A percentile compares a stretch with the other conserved stretches of the same genome.
Evolutionary conservation across 1,140 invertebrate genomes (phyloP).

Genomic region (Drosophila suzukii): DNA sequence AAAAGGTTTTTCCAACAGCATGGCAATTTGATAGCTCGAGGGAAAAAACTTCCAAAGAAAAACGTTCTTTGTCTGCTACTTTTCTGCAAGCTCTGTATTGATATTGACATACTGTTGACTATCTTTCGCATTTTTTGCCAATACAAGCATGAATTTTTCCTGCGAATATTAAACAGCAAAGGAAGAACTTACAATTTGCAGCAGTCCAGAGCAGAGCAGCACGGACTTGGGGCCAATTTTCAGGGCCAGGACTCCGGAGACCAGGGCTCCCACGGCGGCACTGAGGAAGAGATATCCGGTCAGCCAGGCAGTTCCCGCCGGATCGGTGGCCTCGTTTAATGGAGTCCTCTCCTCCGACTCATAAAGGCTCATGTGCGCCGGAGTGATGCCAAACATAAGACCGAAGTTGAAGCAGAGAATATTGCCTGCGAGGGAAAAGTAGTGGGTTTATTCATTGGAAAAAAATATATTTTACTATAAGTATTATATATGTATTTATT

Average conservation of each 20-base stretch:
- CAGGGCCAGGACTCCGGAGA: constrained; percentile 53
- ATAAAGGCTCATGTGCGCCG: constrained; percentile 67
- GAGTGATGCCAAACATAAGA: constrained; percentile 73
- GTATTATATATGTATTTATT: too few species aligned
- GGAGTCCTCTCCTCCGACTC: constrained; percentile 57
- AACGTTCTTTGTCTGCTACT: too few species aligned
- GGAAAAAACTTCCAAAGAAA: too few species aligned
- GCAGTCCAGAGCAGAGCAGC: constrained; percentile 62
- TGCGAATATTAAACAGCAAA: too few species aligned
- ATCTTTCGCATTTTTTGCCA: background rate
- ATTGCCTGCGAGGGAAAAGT: constrained; percentile 57
- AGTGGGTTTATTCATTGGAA: too few species aligned
- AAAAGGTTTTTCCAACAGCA: too few species aligned
- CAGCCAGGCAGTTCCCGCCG: constrained; percentile 51
- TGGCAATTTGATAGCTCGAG: too few species aligned
- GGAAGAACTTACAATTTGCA: constrained; percentile 68
- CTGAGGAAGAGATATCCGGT: constrained; percentile 66
- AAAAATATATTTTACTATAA: too few species aligned
- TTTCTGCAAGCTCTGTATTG: too few species aligned
- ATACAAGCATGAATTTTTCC: too few species aligned
- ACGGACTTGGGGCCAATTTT: constrained; percentile 75
- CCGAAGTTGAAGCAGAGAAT: constrained; percentile 76
- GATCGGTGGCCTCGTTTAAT: constrained; percentile 43
- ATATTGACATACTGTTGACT: background rate
- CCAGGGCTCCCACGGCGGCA: constrained; percentile 58